phyloP scores from a whole-genome alignment of 2,113 vertebrate genomes.

The Murina feae region DNA sequence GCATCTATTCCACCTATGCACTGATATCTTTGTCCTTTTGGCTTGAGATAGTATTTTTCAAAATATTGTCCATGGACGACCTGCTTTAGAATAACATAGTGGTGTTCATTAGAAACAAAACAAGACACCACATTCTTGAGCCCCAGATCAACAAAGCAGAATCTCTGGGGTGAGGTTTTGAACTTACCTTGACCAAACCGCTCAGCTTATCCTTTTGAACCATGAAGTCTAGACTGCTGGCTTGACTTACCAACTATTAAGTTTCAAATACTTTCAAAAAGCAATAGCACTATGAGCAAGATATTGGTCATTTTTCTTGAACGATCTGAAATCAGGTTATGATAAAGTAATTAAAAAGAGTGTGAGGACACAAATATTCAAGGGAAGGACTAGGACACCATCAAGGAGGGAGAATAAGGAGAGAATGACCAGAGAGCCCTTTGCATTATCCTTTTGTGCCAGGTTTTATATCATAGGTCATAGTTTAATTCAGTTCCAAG shows the following conservation, averaged over 20 bases:
- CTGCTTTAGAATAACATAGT: not conserved
- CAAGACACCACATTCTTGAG: not conserved
- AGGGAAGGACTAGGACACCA: not conserved
- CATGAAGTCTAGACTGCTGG: not conserved
- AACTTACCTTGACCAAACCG: not conserved
- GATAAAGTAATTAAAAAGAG: not conserved
- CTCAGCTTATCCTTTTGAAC: not conserved
- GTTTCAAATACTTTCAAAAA: not conserved
- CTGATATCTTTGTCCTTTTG: not conserved
- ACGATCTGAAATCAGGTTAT: not conserved
- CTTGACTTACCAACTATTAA: not conserved
- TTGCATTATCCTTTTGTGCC: not conserved
- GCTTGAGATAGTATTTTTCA: not conserved
- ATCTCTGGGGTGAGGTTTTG: not conserved
- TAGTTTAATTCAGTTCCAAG: not conserved
- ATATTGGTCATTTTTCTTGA: not conserved
- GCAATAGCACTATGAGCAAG: not conserved
- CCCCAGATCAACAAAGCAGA: not conserved
- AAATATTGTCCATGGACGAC: not conserved
- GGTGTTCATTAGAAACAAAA: not conserved
- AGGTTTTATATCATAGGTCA: not conserved
- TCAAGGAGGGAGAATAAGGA: not conserved
- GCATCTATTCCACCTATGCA: not conserved
- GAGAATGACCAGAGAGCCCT: not conserved
- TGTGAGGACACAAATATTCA: not conserved